A percentile compares a stretch with the other conserved stretches of the same genome.
Evolutionary conservation across 2,888 invertebrate species (phyloP).

Genomic region (Apantesis nais): DNA sequence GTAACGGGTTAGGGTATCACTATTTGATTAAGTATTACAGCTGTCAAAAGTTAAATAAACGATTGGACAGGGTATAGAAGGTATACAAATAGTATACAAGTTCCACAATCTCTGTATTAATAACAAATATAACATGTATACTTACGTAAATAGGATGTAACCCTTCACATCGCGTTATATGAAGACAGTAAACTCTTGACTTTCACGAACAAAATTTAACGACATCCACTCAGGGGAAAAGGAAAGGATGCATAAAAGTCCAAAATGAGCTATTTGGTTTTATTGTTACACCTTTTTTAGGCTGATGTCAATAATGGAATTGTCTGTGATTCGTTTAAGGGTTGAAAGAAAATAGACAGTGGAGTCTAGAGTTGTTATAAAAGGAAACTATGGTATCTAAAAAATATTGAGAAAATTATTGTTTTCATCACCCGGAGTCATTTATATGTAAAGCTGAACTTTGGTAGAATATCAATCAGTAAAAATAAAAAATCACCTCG

Average conservation of each 20-base stretch:
- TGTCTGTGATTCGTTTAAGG: slow-evolving; percentile 1
- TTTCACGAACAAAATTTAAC: slow-evolving; percentile 8
- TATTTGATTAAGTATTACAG: no score
- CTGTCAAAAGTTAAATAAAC: no score
- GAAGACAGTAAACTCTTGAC: not conserved
- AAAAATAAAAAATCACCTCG: no score
- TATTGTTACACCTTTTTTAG: slow-evolving; percentile 18
- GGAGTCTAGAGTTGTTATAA: not conserved
- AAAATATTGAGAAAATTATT: not conserved
- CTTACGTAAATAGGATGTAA: not conserved
- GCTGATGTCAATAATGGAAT: slow-evolving; percentile 13
- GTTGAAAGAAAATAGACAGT: not conserved
- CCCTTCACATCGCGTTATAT: not conserved
- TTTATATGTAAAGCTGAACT: no score
- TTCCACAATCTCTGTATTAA: not conserved
- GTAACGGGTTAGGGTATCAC: no score
- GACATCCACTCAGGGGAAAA: slow-evolving; percentile 7
- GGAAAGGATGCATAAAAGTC: slow-evolving; percentile 9
- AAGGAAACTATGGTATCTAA: not conserved
- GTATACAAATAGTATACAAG: not conserved
- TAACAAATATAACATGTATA: not conserved
- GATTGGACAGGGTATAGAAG: no score
- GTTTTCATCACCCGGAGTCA: no score
- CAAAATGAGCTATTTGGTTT: slow-evolving; percentile 11
- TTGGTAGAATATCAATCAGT: no score